phyloP scores from a whole-genome alignment of 2,113 vertebrate species.

The Amphilophus citrinellus region DNA sequence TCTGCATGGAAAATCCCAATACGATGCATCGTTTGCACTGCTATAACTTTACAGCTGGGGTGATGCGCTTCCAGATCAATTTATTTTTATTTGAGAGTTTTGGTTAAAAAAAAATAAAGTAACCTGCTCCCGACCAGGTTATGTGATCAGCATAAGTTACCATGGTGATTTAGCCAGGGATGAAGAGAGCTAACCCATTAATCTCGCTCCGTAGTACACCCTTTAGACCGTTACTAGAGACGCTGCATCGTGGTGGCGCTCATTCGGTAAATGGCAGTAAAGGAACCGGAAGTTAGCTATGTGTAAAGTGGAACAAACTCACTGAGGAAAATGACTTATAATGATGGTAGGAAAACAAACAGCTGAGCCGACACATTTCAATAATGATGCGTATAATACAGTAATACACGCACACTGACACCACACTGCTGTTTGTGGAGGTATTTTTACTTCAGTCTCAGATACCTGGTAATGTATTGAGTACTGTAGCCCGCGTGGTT shows the following conservation, averaged over 20 bases:
- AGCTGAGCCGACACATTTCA: neutral
- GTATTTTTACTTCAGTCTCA: neutral
- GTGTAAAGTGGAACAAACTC: neutral
- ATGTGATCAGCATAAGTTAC: neutral
- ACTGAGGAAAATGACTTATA: neutral
- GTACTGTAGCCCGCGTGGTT: neutral
- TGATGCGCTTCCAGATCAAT: neutral
- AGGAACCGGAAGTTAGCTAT: too few species aligned
- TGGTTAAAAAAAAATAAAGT: neutral
- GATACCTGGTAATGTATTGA: neutral
- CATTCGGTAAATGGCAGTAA: too few species aligned
- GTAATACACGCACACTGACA: neutral
- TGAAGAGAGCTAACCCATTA: neutral
- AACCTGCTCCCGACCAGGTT: neutral
- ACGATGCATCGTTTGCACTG: too few species aligned
- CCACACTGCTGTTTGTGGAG: too few species aligned
- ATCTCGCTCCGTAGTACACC: neutral
- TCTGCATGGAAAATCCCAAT: neutral
- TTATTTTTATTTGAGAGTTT: neutral
- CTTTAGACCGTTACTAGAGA: neutral
- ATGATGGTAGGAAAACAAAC: neutral
- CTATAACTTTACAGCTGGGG: neutral
- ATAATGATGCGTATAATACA: neutral
- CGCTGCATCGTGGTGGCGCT: neutral
- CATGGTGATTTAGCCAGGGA: neutral